phyloP scores from a whole-genome alignment of 2,888 invertebrate species.

The Gastracanthus pulcherrimus region DNA sequence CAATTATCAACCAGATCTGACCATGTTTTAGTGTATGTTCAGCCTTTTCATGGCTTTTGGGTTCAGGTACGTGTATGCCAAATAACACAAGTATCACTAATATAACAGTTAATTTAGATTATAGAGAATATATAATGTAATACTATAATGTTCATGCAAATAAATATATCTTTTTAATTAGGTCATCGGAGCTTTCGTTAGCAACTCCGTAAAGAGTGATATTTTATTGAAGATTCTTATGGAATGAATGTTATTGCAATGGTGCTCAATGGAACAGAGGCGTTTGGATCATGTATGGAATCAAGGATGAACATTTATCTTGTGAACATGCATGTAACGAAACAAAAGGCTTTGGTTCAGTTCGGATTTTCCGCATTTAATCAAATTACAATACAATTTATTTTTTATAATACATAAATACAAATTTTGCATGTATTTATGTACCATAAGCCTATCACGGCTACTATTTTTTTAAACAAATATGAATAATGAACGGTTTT shows the following conservation, averaged over 20 bases:
- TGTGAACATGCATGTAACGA: constrained; percentile 60
- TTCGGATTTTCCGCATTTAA: constrained; percentile 64
- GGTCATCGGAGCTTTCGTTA: constrained; percentile 51
- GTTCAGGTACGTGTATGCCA: too few species aligned
- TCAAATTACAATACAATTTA: constrained; percentile 60
- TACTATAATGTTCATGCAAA: too few species aligned
- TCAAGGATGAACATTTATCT: constrained; percentile 50
- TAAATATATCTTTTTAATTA: not conserved
- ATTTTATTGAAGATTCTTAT: too few species aligned
- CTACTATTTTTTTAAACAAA: too few species aligned
- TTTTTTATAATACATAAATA: constrained; percentile 53
- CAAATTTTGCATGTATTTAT: too few species aligned
- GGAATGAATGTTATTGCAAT: too few species aligned
- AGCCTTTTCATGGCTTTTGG: constrained; percentile 62
- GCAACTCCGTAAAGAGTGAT: too few species aligned
- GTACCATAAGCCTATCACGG: too few species aligned
- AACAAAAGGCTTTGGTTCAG: constrained; percentile 60
- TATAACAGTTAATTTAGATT: not conserved
- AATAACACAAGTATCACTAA: too few species aligned
- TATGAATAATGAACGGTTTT: too few species aligned
- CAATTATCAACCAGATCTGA: constrained; percentile 59
- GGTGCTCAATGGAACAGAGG: constrained; percentile 65
- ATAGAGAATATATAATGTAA: not conserved
- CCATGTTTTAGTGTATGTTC: constrained; percentile 66
- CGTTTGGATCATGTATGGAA: constrained; percentile 62